Percentiles rank a stretch among this genome's conserved stretches.
phyloP scores from a whole-genome alignment of 2,888 invertebrate genomes.

The Clepsis dumicolana region DNA sequence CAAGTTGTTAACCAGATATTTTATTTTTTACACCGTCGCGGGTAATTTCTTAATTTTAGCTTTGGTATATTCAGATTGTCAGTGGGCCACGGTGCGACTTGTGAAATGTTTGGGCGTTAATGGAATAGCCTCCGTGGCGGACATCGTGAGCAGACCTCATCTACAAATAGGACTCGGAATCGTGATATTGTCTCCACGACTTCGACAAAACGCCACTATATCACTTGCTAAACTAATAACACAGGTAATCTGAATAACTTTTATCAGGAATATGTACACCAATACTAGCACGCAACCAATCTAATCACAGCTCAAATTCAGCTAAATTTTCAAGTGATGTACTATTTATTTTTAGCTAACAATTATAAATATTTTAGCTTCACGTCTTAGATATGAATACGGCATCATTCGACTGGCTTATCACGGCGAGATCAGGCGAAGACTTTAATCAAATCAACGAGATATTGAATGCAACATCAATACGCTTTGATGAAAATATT shows the following conservation, averaged over 20 bases:
- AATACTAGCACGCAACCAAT: too few relatives aligned
- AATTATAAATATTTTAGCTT: conserved; percentile 57
- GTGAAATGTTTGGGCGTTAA: conserved; percentile 77
- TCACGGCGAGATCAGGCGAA: conserved; percentile 60
- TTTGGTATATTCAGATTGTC: conserved; percentile 59
- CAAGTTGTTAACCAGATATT: too few relatives aligned
- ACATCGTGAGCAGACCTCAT: conserved; percentile 52
- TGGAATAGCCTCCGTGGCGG: conserved; percentile 66
- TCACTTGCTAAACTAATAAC: conserved; percentile 55
- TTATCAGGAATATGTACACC: too few relatives aligned
- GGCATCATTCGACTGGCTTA: conserved; percentile 73
- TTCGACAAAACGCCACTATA: conserved; percentile 56
- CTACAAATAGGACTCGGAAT: conserved; percentile 62
- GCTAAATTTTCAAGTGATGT: too few relatives aligned
- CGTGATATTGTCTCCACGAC: conserved; percentile 59
- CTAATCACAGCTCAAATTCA: too few relatives aligned
- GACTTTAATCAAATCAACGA: conserved; percentile 65
- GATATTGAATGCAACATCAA: conserved; percentile 66
- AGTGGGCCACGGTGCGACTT: conserved; percentile 66
- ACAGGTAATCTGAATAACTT: conserved; percentile 54
- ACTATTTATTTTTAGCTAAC: background rate
- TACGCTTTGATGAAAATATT: conserved; percentile 76
- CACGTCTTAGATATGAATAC: conserved; percentile 65
- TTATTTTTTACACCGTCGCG: too few relatives aligned
- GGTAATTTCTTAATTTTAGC: too few relatives aligned